These are phyloP conservation scores for Callorhinus ursinus DNA, from an alignment of 2,113 vertebrate species.

Conservation along the genomic window DNA sequence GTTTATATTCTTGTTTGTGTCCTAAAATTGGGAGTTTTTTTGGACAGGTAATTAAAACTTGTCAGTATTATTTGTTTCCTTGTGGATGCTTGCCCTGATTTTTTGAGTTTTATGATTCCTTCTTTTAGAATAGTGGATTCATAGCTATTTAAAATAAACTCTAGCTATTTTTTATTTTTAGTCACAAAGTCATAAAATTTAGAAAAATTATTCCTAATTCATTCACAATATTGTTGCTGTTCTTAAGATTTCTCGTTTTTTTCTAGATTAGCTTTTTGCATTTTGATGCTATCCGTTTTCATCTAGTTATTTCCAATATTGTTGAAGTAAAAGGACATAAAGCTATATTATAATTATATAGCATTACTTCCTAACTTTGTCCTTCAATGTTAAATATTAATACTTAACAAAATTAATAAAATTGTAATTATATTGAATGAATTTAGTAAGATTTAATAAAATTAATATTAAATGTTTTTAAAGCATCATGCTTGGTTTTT, in stretches of 20 bases:
- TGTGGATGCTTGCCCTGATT: not conserved
- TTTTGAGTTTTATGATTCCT: not conserved
- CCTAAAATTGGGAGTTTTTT: not conserved
- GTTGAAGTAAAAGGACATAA: not conserved
- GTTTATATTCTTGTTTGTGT: not conserved
- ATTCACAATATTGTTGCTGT: not conserved
- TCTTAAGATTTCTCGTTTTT: not conserved
- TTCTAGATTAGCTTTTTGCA: not conserved
- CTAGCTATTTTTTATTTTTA: not conserved
- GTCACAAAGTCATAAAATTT: not conserved
- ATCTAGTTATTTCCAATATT: not conserved
- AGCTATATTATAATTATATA: not conserved
- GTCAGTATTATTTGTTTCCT: not conserved
- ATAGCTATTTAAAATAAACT: not conserved
- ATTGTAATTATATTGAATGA: not conserved
- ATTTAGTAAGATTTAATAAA: not conserved
- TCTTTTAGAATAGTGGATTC: not conserved
- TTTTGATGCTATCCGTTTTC: not conserved
- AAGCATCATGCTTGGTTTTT: not conserved
- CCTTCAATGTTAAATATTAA: not conserved
- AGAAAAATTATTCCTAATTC: not conserved
- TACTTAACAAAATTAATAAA: not conserved
- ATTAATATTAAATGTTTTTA: not conserved
- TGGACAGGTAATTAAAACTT: not conserved
- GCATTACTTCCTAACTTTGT: not conserved